phyloP scores from a whole-genome alignment of 2,888 invertebrate genomes.

The Galerucella pusilla region DNA sequence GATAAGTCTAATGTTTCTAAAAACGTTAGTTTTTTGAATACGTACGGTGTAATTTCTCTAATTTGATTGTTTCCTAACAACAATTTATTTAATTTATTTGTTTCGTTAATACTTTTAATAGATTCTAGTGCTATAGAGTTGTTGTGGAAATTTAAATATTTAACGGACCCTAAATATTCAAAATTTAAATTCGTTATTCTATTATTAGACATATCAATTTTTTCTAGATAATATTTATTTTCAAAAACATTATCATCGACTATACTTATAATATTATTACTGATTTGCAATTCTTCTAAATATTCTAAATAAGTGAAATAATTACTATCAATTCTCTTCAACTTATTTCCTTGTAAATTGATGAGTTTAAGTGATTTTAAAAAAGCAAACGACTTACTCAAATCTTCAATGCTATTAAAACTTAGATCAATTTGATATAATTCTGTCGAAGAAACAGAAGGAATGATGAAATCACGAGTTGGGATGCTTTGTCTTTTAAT shows the following conservation, averaged over 20 bases:
- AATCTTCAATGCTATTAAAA: slow-evolving; percentile 49
- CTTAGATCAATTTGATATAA: slow-evolving; percentile 52
- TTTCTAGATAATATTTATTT: slow-evolving; percentile 45
- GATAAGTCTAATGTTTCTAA: slow-evolving; percentile 51
- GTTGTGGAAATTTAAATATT: slow-evolving; percentile 53
- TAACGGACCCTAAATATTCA: slow-evolving; percentile 46
- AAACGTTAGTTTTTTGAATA: slow-evolving; percentile 42
- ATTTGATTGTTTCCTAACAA: slow-evolving; percentile 52
- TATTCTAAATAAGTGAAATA: slow-evolving; percentile 44
- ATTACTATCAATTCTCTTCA: slow-evolving; percentile 41
- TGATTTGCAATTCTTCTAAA: slow-evolving; percentile 46
- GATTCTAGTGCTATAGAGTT: slow-evolving; percentile 47
- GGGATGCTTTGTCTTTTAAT: slow-evolving; percentile 17
- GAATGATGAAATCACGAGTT: slow-evolving; percentile 29
- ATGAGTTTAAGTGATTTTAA: slow-evolving; percentile 45
- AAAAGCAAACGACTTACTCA: slow-evolving; percentile 44
- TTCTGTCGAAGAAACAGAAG: slow-evolving; percentile 38
- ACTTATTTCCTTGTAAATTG: slow-evolving; percentile 49
- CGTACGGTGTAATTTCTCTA: slow-evolving; percentile 30
- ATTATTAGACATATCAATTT: slow-evolving; percentile 51
- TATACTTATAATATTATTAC: slow-evolving; percentile 43
- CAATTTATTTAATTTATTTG: slow-evolving; percentile 44
- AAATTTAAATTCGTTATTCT: slow-evolving; percentile 45
- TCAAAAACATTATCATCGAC: slow-evolving; percentile 45
- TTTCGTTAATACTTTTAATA: slow-evolving; percentile 42